Base-by-base conservation (phyloP, 1,140 invertebrate species). In the Pseudoatta argentina region DNA sequence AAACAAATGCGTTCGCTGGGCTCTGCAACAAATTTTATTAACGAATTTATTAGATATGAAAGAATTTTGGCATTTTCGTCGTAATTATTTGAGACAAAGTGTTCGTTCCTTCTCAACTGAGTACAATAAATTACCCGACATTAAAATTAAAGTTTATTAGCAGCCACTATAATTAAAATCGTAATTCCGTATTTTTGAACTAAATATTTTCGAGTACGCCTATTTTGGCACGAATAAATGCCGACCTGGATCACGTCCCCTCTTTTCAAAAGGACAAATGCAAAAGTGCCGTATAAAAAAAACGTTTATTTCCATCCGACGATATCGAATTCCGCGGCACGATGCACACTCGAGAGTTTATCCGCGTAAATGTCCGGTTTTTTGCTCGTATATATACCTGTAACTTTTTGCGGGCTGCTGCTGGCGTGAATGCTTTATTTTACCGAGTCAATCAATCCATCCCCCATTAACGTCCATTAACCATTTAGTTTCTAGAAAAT, bases 331-430 rank as follows among this genome's bases (percentile, higher is more conserved):
- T 73, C 55, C n/a, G 57, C 27, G 69, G 24, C 27, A 57, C 69
- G 69, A 61, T 83, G 66, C 55, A 83, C 79, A 75, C 69, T 61
- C 79, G 71, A 61, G 79, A 75, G 27, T 83, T 83, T 83, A 51
- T 75, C 59, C 73, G 63, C 30, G 30, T 53, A 66, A 83, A 64
- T 39, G 81, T 24, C 14, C 55, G 69, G 69, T 66, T 83, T 83
- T 83, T 83, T 73, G 44, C 51, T 55, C 82, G 24, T 64, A 57
- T 3, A 44, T 76, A 39, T 30, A 77, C 48, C 44, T 77, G 61
- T 64, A 85, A 85, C 57, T 78, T 78, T n/a, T 48, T 57, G 16
- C 24, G 34, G 12, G 34, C 16, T 3, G 34, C 24, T 44, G 14
- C 8, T 12, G 27, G 21, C 55, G 67, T 82, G 39, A 61, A 61